These are phyloP conservation scores for Probosciger aterrimus DNA, from an alignment of 2,113 vertebrate genomes.

Conservation along the genomic window DNA sequence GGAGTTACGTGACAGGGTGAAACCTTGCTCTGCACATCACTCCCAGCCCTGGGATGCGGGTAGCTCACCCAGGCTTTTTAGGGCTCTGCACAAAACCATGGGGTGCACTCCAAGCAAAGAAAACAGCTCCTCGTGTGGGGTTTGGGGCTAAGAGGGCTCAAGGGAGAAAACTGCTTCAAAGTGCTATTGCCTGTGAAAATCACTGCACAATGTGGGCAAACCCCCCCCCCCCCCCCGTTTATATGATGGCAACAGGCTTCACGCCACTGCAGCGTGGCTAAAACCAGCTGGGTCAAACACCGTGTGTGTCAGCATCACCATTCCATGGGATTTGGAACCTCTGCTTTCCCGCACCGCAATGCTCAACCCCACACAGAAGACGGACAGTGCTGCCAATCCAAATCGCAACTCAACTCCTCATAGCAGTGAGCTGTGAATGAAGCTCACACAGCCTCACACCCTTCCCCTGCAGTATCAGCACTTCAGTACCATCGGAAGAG, in stretches of 20 bases:
- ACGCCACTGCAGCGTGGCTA: neutral
- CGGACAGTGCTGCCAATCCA: neutral
- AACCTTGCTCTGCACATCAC: conserved; percentile 2
- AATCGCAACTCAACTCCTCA: neutral
- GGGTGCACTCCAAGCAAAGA: neutral
- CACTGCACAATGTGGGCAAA: neutral
- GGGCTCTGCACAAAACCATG: neutral
- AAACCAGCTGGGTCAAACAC: neutral
- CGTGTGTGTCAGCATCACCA: neutral
- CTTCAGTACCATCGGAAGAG: neutral
- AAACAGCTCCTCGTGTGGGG: rapidly evolving
- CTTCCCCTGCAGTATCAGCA: neutral
- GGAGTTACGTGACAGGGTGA: neutral
- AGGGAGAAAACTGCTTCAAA: neutral
- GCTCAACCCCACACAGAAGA: neutral
- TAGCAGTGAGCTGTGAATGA: neutral
- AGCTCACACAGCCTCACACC: neutral
- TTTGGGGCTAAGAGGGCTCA: neutral
- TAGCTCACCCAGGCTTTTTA: neutral
- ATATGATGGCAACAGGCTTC: neutral
- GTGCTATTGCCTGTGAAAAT: neutral
- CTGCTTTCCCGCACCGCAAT: neutral
- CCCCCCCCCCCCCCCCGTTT: neutral
- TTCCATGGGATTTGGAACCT: neutral
- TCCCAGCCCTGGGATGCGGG: neutral